These are phyloP conservation scores for Sipha maydis DNA, from an alignment of 2,888 invertebrate genomes.

Conservation along the genomic window DNA sequence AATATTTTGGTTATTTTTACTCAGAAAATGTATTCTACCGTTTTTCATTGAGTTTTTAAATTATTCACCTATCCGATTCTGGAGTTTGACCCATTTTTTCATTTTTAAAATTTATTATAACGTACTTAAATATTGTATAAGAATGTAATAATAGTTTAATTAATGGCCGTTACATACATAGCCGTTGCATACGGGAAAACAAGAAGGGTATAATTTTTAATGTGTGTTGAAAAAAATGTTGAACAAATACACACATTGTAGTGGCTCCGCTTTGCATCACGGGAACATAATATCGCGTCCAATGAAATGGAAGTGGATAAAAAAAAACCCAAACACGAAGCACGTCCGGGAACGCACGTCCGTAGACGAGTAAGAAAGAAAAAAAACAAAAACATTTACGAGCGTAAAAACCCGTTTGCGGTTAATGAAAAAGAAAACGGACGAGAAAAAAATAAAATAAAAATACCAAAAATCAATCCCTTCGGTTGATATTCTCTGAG, in stretches of 20 bases:
- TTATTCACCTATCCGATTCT: too few species aligned
- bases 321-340: neutral
- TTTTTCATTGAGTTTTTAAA: too few species aligned
- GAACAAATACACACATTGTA: too few species aligned
- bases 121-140: too few species aligned
- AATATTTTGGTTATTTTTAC: too few species aligned
- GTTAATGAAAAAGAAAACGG: neutral
- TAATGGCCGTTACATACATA: too few species aligned
- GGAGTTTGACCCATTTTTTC: too few species aligned
- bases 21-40: too few species aligned
- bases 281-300: neutral
- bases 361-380: neutral
- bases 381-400: neutral
- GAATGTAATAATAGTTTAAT: too few species aligned
- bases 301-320: neutral
- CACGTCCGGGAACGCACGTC: neutral
- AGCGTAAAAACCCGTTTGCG: conserved; percentile 43
- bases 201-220: neutral
- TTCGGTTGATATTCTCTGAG: neutral
- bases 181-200: neutral
- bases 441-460: neutral
- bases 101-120: too few species aligned
- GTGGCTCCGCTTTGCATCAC: neutral
- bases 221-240: too few species aligned
- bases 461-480: neutral